Base-by-base conservation (phyloP, 1,140 invertebrate genomes). In the Batillaria attramentaria region DNA sequence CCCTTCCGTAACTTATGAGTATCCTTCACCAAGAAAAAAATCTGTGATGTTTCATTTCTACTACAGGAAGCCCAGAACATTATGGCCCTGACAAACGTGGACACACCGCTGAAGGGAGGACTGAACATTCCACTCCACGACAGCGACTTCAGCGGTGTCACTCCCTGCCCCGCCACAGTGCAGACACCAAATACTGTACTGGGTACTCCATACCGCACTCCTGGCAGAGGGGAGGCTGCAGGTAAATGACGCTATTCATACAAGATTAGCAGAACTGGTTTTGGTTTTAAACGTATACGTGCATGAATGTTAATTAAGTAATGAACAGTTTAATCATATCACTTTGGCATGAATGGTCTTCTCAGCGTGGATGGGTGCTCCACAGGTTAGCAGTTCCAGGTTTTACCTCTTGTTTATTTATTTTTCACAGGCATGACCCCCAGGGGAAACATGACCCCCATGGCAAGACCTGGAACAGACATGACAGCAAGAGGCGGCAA, bases 51-150 rank as follows among this genome's bases (percentile, higher is more conserved):
- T n/a, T n/a, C n/a, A n/a, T n/a, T n/a, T n/a, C n/a, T n/a, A n/a
- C n/a, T n/a, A 80, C 94, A 98, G 94, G 98, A 99, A 92, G 98
- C 98, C 0, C 97, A 99, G 90, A 99, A 99, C 90, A 95, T 99
- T 77, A 98, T 99, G 95, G 98, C 98, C 5, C 90, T 99, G 8
- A 97, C 96, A 0, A 97, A 99, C 89, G 97, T 98, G 0, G 98
- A 99, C 86, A 99, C 98, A 0, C 98, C 98, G 18, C 91, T 99
- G 0, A 99, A 99, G 91, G 92, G 98, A 62, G 98, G 98, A 0
- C 85, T 97, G 4, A 99, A 99, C 89, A 99, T 98, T 1, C 96
- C 97, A 0, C 89, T 99, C 1, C 94, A 95, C 79, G 95, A 98
- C 86, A 94, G 95, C 0, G 97, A 99, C 90, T 98, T 98, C 89